phyloP scores from a whole-genome alignment of 1,140 invertebrate species.

The Ctenoplectra terminalis region DNA sequence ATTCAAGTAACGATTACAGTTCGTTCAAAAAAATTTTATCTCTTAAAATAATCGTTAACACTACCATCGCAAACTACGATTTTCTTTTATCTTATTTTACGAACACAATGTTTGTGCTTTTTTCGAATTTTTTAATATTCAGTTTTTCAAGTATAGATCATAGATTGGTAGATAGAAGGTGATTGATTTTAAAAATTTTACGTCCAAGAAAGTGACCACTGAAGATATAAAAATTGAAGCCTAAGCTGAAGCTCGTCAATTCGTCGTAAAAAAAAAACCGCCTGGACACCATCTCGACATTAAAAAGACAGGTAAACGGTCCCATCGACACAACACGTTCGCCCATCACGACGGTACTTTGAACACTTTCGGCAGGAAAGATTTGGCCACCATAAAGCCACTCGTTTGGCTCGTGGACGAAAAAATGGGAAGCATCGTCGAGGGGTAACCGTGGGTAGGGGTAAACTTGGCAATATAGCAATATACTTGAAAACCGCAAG shows the following conservation, averaged over 20 bases:
- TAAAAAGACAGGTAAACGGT: slow-evolving; percentile 29
- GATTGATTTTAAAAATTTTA: no score
- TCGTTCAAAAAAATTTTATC: no score
- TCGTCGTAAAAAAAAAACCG: background rate
- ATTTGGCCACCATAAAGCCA: slow-evolving; percentile 76
- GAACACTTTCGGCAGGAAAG: slow-evolving; percentile 66
- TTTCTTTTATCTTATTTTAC: no score
- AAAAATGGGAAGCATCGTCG: background rate
- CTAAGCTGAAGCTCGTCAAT: background rate
- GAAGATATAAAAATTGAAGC: background rate
- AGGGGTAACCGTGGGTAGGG: background rate
- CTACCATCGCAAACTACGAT: no score
- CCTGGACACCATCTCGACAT: background rate
- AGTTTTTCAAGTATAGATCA: no score
- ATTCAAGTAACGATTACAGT: no score
- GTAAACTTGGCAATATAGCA: slow-evolving; percentile 49
- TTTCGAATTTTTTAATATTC: no score
- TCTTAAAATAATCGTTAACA: no score
- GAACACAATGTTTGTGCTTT: no score
- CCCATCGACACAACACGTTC: background rate
- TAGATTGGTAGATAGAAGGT: no score
- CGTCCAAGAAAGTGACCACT: background rate
- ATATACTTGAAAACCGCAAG: slow-evolving; percentile 73
- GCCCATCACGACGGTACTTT: background rate
- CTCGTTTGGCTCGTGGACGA: slow-evolving; percentile 67